These are phyloP conservation scores for Orestias chungarensis DNA, from an alignment of 2,797 vertebrate genomes.

Conservation along the genomic window DNA sequence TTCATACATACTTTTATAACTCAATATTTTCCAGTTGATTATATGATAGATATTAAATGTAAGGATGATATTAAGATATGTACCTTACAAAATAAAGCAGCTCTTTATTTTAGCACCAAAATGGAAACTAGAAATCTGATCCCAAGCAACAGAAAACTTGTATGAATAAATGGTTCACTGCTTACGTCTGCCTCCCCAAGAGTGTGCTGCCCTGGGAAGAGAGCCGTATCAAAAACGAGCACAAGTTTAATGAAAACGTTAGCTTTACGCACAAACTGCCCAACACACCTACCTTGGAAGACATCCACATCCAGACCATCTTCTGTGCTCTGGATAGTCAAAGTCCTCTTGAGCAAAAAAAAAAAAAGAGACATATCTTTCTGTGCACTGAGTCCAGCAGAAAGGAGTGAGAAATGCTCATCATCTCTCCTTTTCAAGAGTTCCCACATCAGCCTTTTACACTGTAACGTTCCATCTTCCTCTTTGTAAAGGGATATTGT, in stretches of 20 bases:
- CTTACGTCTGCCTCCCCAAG: neutral
- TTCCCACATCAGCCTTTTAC: slow-evolving; percentile 70
- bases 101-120: neutral
- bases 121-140: neutral
- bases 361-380: slow-evolving; percentile 3
- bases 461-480: slow-evolving; percentile 72
- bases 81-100: neutral
- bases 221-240: neutral
- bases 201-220: neutral
- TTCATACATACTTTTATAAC: slow-evolving; percentile 22
- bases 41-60: neutral
- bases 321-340: slow-evolving; percentile 67
- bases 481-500: slow-evolving; percentile 83
- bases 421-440: slow-evolving; percentile 50
- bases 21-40: neutral
- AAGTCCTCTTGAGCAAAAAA: slow-evolving; percentile 65
- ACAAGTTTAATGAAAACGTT: neutral
- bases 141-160: neutral
- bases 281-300: slow-evolving; percentile 78
- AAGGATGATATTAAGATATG: neutral
- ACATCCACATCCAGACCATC: slow-evolving; percentile 63
- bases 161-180: neutral
- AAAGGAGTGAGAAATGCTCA: slow-evolving; percentile 64
- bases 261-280: slow-evolving; percentile 4
- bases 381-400: slow-evolving; percentile 76